Base-by-base conservation (phyloP, 2,797 vertebrate species). In the Pipistrellus pipistrellus region DNA sequence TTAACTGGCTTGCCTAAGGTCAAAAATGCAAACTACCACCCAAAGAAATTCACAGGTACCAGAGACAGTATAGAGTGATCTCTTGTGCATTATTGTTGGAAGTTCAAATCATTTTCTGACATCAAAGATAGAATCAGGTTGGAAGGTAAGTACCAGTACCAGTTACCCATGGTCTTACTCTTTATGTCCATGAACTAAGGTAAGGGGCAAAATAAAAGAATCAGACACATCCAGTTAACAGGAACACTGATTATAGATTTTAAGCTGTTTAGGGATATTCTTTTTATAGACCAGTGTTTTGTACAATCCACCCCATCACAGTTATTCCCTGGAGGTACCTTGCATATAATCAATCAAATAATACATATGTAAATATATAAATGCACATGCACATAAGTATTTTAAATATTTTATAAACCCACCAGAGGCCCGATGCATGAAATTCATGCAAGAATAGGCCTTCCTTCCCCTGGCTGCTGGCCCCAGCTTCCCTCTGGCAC, bases 171-270 rank as follows among this genome's bases (percentile, higher is more conserved):
- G 9, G 6, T n/a, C 38, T 92, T 46, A 81, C 4, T 30, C 32
- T 55, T 90, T 78, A 30, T 66, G n/a, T 62, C 38, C 41, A 88
- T 44, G 82, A 90, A 68, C 68, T 90, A 93, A 88, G 23, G 25
- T 46, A 59, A 78, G 2, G 11, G 77, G 6, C 21, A 76, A 92
- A 82, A 20, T 11, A 46, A 59, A 76, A 77, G 18, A 13, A 55
- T 73, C 72, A 66, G 30, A 35, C 1, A 4, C 25, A 41, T n/a
- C 46, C 11, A 53, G 3, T n/a, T 62, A 8, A 72, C 18, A 62
- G 6, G 30, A 53, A 15, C 44, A 69, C 8, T n/a, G 21, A 83
- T 14, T n/a, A 27, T 2, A 68, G 23, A 72, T 59, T 68, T 75
- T 81, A 85, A 85, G 15, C 41, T 82, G 4, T 27, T 78, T 69